Percentiles rank a stretch among this genome's conserved stretches.
These are phyloP conservation scores for Mesorhabditis belari DNA, from an alignment of 2,888 invertebrate genomes.

Conservation along the genomic window DNA sequence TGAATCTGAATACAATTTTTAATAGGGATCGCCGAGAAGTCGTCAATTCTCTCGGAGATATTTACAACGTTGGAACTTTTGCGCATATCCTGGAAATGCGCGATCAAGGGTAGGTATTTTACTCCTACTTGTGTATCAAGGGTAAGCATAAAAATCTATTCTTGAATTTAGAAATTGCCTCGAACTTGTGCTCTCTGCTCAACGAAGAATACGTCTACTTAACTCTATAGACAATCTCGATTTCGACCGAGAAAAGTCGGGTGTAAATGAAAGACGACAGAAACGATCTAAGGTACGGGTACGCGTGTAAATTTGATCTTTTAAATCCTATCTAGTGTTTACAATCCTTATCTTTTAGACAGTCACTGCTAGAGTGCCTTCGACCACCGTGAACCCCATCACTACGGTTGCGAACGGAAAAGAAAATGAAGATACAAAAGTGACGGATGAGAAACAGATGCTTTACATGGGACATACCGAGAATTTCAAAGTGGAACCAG, in stretches of 20 bases:
- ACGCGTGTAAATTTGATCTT: too few species aligned
- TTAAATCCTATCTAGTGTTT: neutral
- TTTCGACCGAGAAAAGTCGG: neutral
- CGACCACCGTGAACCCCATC: neutral
- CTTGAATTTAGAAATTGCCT: slow-evolving; percentile 60
- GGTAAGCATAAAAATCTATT: too few species aligned
- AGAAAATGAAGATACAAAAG: neutral
- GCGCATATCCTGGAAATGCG: slow-evolving; percentile 86
- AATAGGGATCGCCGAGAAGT: slow-evolving; percentile 25
- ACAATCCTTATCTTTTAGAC: neutral
- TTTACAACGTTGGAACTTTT: slow-evolving; percentile 86
- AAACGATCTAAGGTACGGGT: neutral
- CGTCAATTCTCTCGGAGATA: slow-evolving; percentile 73
- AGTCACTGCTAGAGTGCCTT: neutral
- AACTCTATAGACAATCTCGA: neutral
- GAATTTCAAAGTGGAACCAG: slow-evolving; percentile 35
- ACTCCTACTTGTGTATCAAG: neutral
- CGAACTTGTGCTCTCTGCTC: slow-evolving; percentile 79
- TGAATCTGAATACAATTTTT: neutral
- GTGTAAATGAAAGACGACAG: neutral
- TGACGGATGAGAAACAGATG: neutral
- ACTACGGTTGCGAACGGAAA: neutral
- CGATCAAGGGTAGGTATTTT: slow-evolving; percentile 67
- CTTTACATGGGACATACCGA: slow-evolving; percentile 32
- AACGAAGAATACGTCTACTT: slow-evolving; percentile 68